Percentiles rank a stretch among this genome's conserved stretches.
Conservation (phyloP, 2,113 vertebrate species). For the Catharus bicknelli region DNA sequence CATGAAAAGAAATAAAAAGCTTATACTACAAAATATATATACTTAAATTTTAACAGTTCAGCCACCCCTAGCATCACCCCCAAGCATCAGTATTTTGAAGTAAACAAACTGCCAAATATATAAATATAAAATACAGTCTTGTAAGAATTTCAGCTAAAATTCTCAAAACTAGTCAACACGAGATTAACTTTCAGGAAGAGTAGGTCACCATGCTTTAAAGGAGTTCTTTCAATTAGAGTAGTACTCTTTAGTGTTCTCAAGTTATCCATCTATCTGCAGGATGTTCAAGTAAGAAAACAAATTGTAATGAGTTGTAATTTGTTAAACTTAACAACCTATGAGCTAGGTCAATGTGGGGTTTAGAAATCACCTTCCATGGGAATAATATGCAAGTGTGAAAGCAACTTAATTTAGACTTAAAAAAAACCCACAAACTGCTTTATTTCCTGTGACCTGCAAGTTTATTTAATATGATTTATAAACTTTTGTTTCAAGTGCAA, state of each 20-base stretch:
- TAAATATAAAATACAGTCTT: not conserved
- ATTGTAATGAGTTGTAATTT: not conserved
- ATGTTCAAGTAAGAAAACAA: not conserved
- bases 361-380: not conserved
- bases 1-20: not conserved
- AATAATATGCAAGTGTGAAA: not conserved
- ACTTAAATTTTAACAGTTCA: not conserved
- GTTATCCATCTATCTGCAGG: not conserved
- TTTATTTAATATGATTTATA: not conserved
- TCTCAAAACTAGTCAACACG: not conserved
- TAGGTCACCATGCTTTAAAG: not conserved
- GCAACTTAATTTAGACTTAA: not conserved
- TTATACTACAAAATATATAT: not conserved
- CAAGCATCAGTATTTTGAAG: not conserved
- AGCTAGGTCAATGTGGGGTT: not conserved
- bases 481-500: not conserved
- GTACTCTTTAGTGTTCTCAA: not conserved
- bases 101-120: not conserved
- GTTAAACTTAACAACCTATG: not conserved
- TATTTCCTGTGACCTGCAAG: not conserved
- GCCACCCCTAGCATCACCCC: not conserved
- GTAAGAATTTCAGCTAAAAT: not conserved
- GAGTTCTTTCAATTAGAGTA: not conserved
- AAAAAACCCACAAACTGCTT: not conserved
- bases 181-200: not conserved